Conservation (phyloP, 1,140 invertebrate species). For the Babylonia areolata region DNA sequence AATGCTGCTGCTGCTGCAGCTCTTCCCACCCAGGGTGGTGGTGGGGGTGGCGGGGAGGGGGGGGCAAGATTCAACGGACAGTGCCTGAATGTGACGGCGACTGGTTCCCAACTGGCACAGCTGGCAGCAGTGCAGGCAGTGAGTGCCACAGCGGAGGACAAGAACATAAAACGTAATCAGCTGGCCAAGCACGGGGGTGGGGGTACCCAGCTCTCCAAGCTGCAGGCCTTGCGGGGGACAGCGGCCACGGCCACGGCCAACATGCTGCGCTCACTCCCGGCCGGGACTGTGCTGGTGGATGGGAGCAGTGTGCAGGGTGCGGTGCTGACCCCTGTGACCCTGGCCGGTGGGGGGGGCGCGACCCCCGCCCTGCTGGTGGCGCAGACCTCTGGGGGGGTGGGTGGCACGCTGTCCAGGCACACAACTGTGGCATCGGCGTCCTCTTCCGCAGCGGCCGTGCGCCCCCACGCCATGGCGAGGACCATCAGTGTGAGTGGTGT, state of each 20-base stretch:
- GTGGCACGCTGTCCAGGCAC: neutral
- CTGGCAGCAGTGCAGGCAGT: slow-evolving; percentile 49
- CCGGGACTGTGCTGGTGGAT: slow-evolving; percentile 62
- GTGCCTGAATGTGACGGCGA: neutral
- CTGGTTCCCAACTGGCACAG: slow-evolving; percentile 55
- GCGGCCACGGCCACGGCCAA: too few relatives aligned
- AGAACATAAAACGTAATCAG: slow-evolving; percentile 45
- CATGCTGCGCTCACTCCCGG: slow-evolving; percentile 54
- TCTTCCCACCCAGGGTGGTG: neutral
- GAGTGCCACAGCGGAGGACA: slow-evolving; percentile 41
- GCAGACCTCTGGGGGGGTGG: neutral
- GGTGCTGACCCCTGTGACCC: slow-evolving; percentile 61
- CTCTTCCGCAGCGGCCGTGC: neutral
- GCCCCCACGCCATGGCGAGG: neutral
- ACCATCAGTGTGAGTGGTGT: neutral
- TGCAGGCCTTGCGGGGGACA: slow-evolving; percentile 45
- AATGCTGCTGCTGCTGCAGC: too few relatives aligned
- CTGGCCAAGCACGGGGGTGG: slow-evolving; percentile 7
- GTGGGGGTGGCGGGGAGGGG: neutral
- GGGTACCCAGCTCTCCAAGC: neutral
- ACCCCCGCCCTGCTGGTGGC: neutral
- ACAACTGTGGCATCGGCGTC: neutral
- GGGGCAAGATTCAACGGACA: slow-evolving; percentile 1
- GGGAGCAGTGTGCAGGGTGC: slow-evolving; percentile 55
- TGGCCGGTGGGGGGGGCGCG: slow-evolving; percentile 10